Evolutionary conservation across 2,888 invertebrate genomes (phyloP).

Genomic region (Polydrusus cervinus): DNA sequence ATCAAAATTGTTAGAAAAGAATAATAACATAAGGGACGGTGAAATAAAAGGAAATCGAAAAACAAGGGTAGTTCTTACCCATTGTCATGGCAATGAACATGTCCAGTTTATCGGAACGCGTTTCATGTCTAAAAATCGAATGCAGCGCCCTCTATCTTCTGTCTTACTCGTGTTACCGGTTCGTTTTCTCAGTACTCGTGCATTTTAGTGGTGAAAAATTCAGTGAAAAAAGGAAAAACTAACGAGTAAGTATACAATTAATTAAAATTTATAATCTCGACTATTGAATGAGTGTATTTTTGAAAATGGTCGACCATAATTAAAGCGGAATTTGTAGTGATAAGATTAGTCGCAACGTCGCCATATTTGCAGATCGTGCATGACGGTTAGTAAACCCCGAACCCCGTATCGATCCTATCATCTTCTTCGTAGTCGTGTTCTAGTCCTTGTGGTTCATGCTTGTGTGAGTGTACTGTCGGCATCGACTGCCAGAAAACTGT

Average conservation of each 20-base stretch:
- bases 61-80: constrained; percentile 21
- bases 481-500: constrained; percentile 65
- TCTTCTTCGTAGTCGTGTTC: constrained; percentile 68
- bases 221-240: constrained; percentile 33
- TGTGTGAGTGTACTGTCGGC: constrained; percentile 63
- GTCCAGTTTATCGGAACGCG: constrained; percentile 35
- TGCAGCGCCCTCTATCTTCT: constrained; percentile 47
- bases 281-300: constrained; percentile 6
- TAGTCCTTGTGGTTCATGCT: constrained; percentile 67
- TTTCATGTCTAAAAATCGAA: constrained; percentile 16
- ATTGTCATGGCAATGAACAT: constrained; percentile 34
- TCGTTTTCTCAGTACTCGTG: constrained; percentile 40
- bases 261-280: constrained; percentile 6
- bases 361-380: constrained; percentile 67
- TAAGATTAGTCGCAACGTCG: constrained; percentile 55
- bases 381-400: constrained; percentile 68
- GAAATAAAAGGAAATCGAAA: neutral
- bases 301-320: neutral
- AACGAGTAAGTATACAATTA: constrained; percentile 41
- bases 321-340: neutral
- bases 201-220: constrained; percentile 31
- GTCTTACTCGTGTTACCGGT: constrained; percentile 46
- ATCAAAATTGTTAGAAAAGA: constrained; percentile 4
- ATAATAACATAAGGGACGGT: neutral
- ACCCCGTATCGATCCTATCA: constrained; percentile 69